Evolutionary conservation across 2,888 invertebrate species (phyloP).

Genomic region (Stegana nigrithorax): DNA sequence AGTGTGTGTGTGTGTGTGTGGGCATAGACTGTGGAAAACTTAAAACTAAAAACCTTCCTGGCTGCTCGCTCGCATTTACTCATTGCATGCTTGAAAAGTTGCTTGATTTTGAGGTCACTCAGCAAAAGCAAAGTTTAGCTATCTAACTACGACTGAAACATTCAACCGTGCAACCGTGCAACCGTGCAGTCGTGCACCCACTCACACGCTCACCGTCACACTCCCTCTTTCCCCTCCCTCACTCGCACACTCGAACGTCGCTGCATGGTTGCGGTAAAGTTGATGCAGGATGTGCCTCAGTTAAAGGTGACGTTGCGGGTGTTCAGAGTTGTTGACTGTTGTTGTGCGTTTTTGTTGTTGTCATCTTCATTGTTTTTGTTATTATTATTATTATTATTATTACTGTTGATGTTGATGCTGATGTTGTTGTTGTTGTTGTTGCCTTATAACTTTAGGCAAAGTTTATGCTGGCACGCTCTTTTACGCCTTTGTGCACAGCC

Average conservation of each 20-base stretch:
- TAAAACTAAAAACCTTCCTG: neutral
- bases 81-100: neutral
- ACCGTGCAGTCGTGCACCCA: too few relatives aligned
- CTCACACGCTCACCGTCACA: too few relatives aligned
- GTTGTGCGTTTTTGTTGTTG: too few relatives aligned
- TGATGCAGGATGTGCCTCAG: neutral
- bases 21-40: neutral
- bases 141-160: too few relatives aligned
- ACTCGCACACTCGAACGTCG: neutral
- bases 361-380: too few relatives aligned
- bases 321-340: too few relatives aligned
- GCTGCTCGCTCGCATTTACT: neutral
- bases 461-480: neutral
- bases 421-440: neutral
- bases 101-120: constrained; percentile 9
- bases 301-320: neutral
- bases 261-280: neutral
- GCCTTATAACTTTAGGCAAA: constrained; percentile 3
- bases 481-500: constrained; percentile 1
- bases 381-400: too few relatives aligned
- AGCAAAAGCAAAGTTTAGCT: constrained; percentile 4
- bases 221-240: too few relatives aligned
- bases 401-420: neutral
- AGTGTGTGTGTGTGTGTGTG: too few relatives aligned
- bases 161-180: too few relatives aligned